phyloP scores from a whole-genome alignment of 1,140 invertebrate genomes.

The Cyclina sinensis region DNA sequence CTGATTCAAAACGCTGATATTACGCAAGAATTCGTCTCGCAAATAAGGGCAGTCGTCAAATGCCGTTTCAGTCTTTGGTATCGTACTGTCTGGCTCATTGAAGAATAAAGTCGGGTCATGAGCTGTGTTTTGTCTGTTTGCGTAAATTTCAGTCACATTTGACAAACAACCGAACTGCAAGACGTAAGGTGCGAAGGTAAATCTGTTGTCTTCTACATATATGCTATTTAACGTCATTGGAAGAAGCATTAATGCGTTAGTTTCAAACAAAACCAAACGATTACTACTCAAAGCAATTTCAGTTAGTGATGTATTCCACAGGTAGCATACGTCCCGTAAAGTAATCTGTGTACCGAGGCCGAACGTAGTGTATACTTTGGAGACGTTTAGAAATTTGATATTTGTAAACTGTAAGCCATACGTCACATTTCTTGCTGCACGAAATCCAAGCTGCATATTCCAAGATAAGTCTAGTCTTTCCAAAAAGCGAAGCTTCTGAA shows the following conservation, averaged over 20 bases:
- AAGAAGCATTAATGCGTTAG: conserved; percentile 43
- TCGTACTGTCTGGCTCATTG: background rate
- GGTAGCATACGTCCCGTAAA: conserved; percentile 19
- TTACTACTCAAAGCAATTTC: conserved; percentile 7
- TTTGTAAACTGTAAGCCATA: conserved; percentile 54
- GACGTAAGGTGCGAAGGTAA: conserved; percentile 44
- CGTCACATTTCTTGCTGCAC: conserved; percentile 22
- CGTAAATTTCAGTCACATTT: conserved; percentile 1
- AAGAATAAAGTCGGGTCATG: background rate
- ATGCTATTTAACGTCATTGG: conserved; percentile 44
- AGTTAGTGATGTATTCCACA: conserved; percentile 55
- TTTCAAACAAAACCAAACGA: conserved; percentile 3
- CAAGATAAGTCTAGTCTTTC: conserved; percentile 57
- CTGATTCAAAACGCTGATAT: background rate
- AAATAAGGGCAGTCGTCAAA: conserved; percentile 21
- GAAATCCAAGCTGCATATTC: conserved; percentile 55
- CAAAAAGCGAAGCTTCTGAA: conserved; percentile 6
- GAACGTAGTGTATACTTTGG: conserved; percentile 24
- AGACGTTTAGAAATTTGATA: conserved; percentile 36
- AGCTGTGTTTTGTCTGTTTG: background rate
- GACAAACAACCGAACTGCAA: background rate
- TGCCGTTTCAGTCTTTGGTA: background rate
- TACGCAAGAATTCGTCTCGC: background rate
- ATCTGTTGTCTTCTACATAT: conserved; percentile 28
- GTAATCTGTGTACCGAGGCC: conserved; percentile 21